phyloP scores from a whole-genome alignment of 2,113 vertebrate species.

The Neodontobutis hainanensis region DNA sequence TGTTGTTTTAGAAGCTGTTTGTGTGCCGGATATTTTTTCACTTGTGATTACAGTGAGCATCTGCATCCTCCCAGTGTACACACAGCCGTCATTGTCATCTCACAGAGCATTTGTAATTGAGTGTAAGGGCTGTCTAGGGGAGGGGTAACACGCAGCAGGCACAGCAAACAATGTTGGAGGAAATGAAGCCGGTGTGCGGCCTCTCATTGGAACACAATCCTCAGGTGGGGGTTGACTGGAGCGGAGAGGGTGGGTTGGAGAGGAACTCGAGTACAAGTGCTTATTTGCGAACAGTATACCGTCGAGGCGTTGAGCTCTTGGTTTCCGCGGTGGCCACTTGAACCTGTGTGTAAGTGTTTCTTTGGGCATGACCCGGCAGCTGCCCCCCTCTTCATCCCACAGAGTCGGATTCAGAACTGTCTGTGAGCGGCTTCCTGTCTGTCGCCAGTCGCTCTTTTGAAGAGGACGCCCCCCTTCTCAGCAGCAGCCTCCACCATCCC shows the following conservation, averaged over 20 bases:
- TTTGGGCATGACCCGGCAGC: slow-evolving; percentile 40
- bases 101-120: slow-evolving; percentile 28
- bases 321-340: slow-evolving; percentile 10
- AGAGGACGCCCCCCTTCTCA: slow-evolving; percentile 70
- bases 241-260: slow-evolving; percentile 42
- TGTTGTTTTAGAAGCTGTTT: background rate
- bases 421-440: slow-evolving; percentile 88
- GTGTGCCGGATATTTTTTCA: background rate
- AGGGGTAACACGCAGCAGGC: slow-evolving; percentile 28
- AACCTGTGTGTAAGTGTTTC: slow-evolving; percentile 18
- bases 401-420: slow-evolving; percentile 89
- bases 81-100: background rate
- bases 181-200: slow-evolving; percentile 71
- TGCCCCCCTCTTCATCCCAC: slow-evolving; percentile 66
- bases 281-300: slow-evolving; percentile 64
- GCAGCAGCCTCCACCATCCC: slow-evolving; percentile 68
- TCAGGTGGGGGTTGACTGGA: slow-evolving; percentile 83
- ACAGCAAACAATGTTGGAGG: slow-evolving; percentile 62
- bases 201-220: slow-evolving; percentile 82
- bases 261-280: slow-evolving; percentile 42
- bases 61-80: background rate
- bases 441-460: slow-evolving; percentile 79
- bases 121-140: slow-evolving; percentile 11
- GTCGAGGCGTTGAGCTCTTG: slow-evolving; percentile 23
- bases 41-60: background rate